Conservation (phyloP, 53 echinoderm and acorn worm species). For the Paracentrotus lividus region DNA sequence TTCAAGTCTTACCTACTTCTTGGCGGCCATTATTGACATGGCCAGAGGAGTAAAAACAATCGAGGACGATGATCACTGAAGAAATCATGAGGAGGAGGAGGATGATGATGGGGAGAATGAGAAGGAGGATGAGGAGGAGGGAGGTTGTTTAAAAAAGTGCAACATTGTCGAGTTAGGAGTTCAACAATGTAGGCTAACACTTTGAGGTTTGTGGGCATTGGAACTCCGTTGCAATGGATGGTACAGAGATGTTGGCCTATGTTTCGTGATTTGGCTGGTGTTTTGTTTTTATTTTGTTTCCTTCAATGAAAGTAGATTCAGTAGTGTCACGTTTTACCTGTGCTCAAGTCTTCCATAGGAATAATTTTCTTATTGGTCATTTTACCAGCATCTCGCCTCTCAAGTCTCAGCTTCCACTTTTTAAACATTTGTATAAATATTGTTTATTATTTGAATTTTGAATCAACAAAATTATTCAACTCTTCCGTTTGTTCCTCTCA, state of each 20-base stretch:
- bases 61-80: background rate
- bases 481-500: background rate
- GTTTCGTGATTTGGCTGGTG: background rate
- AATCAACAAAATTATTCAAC: background rate
- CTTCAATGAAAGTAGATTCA: background rate
- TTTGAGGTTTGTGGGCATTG: background rate
- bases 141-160: conserved; percentile 29
- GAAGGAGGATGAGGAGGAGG: background rate
- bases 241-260: background rate
- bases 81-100: background rate
- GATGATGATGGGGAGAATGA: background rate
- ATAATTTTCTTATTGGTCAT: too few relatives aligned
- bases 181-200: background rate
- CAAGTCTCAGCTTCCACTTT: too few relatives aligned
- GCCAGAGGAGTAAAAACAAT: conserved; percentile 62
- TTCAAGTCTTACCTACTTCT: conserved; percentile 40
- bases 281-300: background rate
- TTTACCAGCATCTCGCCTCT: too few relatives aligned
- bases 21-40: conserved; percentile 58
- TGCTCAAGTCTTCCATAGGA: too few relatives aligned
- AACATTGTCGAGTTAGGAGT: conserved; percentile 11
- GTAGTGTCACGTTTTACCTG: background rate
- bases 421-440: too few relatives aligned
- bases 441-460: background rate
- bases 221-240: background rate